Evolutionary conservation across 2,797 vertebrate species (phyloP), one percentile per base, ranked within the genome.

Genomic region (Takifugu ocellatus): DNA sequence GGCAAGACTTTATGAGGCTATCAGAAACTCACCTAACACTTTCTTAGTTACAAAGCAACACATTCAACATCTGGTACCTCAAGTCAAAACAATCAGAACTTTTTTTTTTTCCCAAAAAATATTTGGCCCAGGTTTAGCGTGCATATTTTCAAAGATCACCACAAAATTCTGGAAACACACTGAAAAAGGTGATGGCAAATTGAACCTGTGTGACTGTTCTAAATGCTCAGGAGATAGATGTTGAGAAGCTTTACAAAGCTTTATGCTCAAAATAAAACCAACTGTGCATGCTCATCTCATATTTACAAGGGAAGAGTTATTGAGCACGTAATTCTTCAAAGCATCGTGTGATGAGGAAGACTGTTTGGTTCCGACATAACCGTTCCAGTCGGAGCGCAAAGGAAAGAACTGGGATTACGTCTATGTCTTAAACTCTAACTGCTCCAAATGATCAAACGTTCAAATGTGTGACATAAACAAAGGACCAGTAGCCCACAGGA

Each of bases 91-190:
- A 85, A 85, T 85, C 71, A 79, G 59, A 47, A 80, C 54, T 73
- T 77, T 81, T 84, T 85, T 77, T 84, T 84, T 55, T 56, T 2
- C 31, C 77, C 77, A 86, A 21, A 83, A 82, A 77, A 70, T 55
- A 60, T 70, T 62, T 79, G 79, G 81, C 81, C 78, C 63, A 48
- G 16, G 39, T 63, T 69, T 78, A 78, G 77, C 78, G 59, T 63
- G 53, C 63, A 61, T 74, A 70, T 56, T 78, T 74, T 72, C 7
- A 14, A 65, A 66, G 46, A 66, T 33, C 25, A 66, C 49, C 53
- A 54, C 64, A 60, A 56, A 68, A 76, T 63, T 57, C 56, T 64
- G 27, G 59, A 74, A 77, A 67, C 48, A 59, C 36, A 17, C 54
- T 68, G 63, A n/a, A 59, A 66, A 77, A 46, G 55, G 59, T 54